Evolutionary conservation across 2,113 vertebrate species (phyloP), one percentile per base, ranked within the genome.

Genomic region (Anolis carolinensis): DNA sequence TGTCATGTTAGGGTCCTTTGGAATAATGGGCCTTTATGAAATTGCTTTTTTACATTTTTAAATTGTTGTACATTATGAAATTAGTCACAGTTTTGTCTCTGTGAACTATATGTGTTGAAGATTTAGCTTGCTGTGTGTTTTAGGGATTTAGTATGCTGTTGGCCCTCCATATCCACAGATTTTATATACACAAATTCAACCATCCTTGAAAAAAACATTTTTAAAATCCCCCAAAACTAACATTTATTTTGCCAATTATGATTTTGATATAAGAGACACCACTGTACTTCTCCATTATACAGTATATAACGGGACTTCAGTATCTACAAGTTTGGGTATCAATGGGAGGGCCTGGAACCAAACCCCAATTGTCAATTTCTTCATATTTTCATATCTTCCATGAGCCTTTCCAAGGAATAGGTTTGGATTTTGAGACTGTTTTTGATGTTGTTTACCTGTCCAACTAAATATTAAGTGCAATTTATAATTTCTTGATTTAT

Each of bases 401-500:
- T 79, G 73, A 84, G 83, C 86, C n/a, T 20, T 44, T 72, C 63
- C 39, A 73, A 79, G 7, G 14, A 0, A 0, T 52, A 6, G 36
- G 5, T 36, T 34, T 85, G 9, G 34, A 13, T 78, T 71, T 85
- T 86, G 27, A 62, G 16, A 36, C 65, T 86, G 52, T 80, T 73
- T 89, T 86, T n/a, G 7, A 18, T 14, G 55, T 1, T 62, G 20
- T 72, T 72, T 72, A 14, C 90, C 91, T 80, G 90, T 83, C 72
- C 88, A 91, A 81, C 39, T 44, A 44, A 89, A 88, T 91, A 76
- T 11, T 90, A 48, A 44, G 70, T 87, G 86, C 86, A 87, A 89
- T 75, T 85, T 85, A 81, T 74, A 86, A 76, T 84, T 79, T 67
- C 89, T 91, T 91, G 86, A 73, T 90, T 93, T 91, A 91, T 74